phyloP scores from a whole-genome alignment of 2,113 vertebrate species.

The Psilopogon haemacephalus region DNA sequence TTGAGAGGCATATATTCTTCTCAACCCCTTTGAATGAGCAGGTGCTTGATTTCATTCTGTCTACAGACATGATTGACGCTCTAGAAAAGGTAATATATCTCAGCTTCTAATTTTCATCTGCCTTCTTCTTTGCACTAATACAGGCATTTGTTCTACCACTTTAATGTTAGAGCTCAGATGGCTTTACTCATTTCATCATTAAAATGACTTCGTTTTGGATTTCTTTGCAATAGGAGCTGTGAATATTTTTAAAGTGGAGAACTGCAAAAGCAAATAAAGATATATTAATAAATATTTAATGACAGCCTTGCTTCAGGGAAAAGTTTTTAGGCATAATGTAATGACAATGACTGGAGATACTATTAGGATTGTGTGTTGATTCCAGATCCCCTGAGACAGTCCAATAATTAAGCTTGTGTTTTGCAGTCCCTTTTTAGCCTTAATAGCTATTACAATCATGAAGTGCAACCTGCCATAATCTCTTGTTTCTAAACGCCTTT shows the following conservation, averaged over 20 bases:
- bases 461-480: neutral
- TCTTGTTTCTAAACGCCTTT: slow-evolving; percentile 4
- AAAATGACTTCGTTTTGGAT: neutral
- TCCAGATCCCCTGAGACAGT: neutral
- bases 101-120: neutral
- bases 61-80: neutral
- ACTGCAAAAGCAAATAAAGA: slow-evolving; percentile 16
- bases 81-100: neutral
- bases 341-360: slow-evolving; percentile 16
- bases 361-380: slow-evolving; percentile 13
- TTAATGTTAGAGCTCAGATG: neutral
- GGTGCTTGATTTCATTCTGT: neutral
- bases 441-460: slow-evolving; percentile 20
- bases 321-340: slow-evolving; percentile 23
- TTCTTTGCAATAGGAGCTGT: neutral
- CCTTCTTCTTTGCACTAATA: neutral
- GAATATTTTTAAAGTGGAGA: neutral
- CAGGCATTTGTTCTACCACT: neutral
- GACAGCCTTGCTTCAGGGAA: slow-evolving; percentile 20
- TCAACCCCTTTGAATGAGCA: neutral
- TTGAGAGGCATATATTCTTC: neutral
- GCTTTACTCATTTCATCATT: neutral
- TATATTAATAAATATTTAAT: slow-evolving; percentile 46
- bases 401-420: slow-evolving; percentile 44
- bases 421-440: slow-evolving; percentile 24